A percentile compares a stretch with the other conserved stretches of the same genome.
phyloP scores from a whole-genome alignment of 2,888 invertebrate genomes.

The Cheilosia vernalis region DNA sequence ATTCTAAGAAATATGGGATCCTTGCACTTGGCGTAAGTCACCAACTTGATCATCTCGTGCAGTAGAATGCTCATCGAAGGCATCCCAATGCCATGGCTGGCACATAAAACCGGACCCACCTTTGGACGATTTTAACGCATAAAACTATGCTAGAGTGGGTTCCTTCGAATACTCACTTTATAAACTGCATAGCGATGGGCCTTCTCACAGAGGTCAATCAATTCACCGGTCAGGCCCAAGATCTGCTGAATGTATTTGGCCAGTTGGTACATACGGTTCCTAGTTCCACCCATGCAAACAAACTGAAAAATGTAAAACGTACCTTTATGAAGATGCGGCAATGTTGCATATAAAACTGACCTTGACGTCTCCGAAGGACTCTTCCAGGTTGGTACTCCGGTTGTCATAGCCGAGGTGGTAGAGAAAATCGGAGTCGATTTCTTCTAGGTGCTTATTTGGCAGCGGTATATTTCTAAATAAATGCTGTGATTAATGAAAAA shows the following conservation, averaged over 20 bases:
- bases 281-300: constrained; percentile 97
- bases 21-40: constrained; percentile 93
- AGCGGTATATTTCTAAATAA: constrained; percentile 1
- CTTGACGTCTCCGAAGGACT: constrained; percentile 97
- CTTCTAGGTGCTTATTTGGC: constrained; percentile 85
- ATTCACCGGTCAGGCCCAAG: constrained; percentile 91
- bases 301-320: constrained; percentile 86
- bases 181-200: constrained; percentile 96
- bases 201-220: constrained; percentile 92
- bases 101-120: constrained; percentile 82
- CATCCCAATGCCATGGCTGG: constrained; percentile 96
- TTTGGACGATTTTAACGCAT: constrained; percentile 29
- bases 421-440: constrained; percentile 94
- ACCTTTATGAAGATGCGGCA: not conserved
- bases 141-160: not conserved
- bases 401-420: constrained; percentile 95
- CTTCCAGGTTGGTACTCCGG: constrained; percentile 92
- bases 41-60: constrained; percentile 97
- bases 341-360: constrained; percentile 84
- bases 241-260: constrained; percentile 93
- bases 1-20: constrained; percentile 96
- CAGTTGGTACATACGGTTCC: constrained; percentile 94
- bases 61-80: constrained; percentile 97
- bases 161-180: constrained; percentile 87
- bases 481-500: not conserved